These are phyloP conservation scores for Trigoniulus corallinus DNA, from an alignment of 1,140 invertebrate genomes.

Conservation along the genomic window DNA sequence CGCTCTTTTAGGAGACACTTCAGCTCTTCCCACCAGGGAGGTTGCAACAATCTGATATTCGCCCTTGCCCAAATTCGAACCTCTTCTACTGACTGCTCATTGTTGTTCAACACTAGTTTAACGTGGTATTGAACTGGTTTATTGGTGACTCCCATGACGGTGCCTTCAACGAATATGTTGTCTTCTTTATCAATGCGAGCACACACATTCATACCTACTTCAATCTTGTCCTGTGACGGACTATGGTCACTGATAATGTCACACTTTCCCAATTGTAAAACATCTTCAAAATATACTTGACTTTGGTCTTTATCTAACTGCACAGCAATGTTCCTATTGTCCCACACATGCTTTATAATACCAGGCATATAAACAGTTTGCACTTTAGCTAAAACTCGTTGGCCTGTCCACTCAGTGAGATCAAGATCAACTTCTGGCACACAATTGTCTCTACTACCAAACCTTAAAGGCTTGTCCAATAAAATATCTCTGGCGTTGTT, in stretches of 20 bases:
- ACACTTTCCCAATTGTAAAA: conserved; percentile 53
- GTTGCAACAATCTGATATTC: conserved; percentile 70
- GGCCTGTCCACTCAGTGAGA: conserved; percentile 76
- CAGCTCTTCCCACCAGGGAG: conserved; percentile 88
- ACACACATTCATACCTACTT: conserved; percentile 40
- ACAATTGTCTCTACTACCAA: too few relatives aligned
- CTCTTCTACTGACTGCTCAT: conserved; percentile 17
- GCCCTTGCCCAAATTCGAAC: conserved; percentile 55
- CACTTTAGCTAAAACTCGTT: conserved; percentile 71
- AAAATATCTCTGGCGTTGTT: too few relatives aligned
- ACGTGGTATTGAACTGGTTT: conserved; percentile 60
- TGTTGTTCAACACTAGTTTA: conserved; percentile 36
- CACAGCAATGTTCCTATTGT: conserved; percentile 48
- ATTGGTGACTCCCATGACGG: conserved; percentile 48
- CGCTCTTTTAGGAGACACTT: conserved; percentile 29
- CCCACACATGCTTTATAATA: conserved; percentile 40
- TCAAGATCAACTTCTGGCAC: conserved; percentile 51
- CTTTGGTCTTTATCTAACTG: conserved; percentile 50
- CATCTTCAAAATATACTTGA: conserved; percentile 35
- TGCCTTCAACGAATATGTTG: conserved; percentile 63
- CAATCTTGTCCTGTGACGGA: conserved; percentile 59
- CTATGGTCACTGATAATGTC: conserved; percentile 86
- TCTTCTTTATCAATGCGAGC: conserved; percentile 35
- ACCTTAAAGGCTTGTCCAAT: too few relatives aligned
- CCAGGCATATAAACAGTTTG: conserved; percentile 69